Evolutionary conservation across 2,797 vertebrate genomes (phyloP).

Genomic region (Siniperca undulata): DNA sequence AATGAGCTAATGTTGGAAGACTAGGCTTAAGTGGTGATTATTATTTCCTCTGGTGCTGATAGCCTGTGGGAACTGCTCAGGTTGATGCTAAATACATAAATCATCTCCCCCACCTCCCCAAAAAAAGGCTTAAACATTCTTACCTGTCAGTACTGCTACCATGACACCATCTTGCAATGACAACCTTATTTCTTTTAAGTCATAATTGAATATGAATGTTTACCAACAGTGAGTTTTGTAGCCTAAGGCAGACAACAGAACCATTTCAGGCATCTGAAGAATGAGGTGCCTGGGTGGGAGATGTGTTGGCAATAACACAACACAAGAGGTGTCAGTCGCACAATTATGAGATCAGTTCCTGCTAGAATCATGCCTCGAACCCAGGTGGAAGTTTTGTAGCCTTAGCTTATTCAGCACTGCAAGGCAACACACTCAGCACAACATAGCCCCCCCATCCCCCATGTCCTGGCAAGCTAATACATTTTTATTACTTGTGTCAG

Average conservation of each 20-base stretch:
- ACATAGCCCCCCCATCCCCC: constrained; percentile 53
- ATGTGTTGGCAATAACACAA: constrained; percentile 46
- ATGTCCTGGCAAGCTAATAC: constrained; percentile 79
- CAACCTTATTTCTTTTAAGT: constrained; percentile 33
- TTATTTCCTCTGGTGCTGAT: constrained; percentile 62
- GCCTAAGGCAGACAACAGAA: constrained; percentile 52
- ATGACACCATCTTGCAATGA: constrained; percentile 35
- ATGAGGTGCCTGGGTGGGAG: constrained; percentile 30
- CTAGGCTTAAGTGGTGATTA: constrained; percentile 64
- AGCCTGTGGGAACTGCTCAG: constrained; percentile 50
- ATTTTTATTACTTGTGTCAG: constrained; percentile 86
- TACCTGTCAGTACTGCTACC: constrained; percentile 35
- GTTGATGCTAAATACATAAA: constrained; percentile 53
- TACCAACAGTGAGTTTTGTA: constrained; percentile 34
- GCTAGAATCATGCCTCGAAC: constrained; percentile 71
- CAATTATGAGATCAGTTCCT: constrained; percentile 74
- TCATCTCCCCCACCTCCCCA: not conserved
- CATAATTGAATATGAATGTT: constrained; percentile 57
- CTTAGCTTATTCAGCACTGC: constrained; percentile 80
- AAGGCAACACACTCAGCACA: constrained; percentile 80
- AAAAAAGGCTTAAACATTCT: constrained; percentile 16
- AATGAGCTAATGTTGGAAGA: constrained; percentile 55
- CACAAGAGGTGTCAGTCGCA: constrained; percentile 64
- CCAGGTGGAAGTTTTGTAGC: constrained; percentile 72
- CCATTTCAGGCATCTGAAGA: constrained; percentile 29